Conservation (phyloP, 2,113 vertebrate genomes). For the Peromyscus californicus region DNA sequence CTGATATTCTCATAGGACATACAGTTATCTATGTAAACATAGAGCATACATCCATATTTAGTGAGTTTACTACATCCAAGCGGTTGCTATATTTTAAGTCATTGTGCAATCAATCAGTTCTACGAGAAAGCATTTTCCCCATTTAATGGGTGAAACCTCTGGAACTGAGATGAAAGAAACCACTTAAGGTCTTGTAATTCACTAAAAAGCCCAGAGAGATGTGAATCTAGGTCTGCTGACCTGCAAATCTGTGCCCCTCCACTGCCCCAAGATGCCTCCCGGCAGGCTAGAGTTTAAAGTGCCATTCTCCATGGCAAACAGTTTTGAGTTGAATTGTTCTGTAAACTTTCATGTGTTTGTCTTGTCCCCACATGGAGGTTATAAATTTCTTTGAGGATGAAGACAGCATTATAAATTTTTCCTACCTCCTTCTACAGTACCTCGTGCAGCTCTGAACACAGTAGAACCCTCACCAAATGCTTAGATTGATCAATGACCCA, state of each 20-base stretch:
- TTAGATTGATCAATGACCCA: conserved; percentile 44
- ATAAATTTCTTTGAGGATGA: conserved; percentile 63
- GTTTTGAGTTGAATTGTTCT: background rate
- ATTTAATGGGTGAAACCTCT: background rate
- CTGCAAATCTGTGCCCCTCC: background rate
- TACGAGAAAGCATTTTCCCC: conserved; percentile 4
- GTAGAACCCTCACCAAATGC: background rate
- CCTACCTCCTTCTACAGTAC: background rate
- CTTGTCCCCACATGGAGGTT: conserved; percentile 40
- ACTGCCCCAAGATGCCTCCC: background rate
- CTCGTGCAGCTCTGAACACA: background rate
- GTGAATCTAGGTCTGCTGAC: background rate
- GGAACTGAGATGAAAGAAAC: background rate
- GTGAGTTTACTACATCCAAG: background rate
- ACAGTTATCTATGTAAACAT: background rate
- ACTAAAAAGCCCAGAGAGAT: background rate
- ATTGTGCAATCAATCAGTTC: background rate
- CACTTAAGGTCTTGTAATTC: conserved; percentile 1
- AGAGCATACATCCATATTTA: background rate
- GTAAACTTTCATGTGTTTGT: conserved; percentile 31
- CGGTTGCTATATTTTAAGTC: conserved; percentile 20
- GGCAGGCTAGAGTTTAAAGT: background rate
- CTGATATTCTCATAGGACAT: background rate
- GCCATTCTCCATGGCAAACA: background rate
- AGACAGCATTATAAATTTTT: conserved; percentile 58